phyloP scores from a whole-genome alignment of 1,140 invertebrate species.

The Trachelipus rathkii region DNA sequence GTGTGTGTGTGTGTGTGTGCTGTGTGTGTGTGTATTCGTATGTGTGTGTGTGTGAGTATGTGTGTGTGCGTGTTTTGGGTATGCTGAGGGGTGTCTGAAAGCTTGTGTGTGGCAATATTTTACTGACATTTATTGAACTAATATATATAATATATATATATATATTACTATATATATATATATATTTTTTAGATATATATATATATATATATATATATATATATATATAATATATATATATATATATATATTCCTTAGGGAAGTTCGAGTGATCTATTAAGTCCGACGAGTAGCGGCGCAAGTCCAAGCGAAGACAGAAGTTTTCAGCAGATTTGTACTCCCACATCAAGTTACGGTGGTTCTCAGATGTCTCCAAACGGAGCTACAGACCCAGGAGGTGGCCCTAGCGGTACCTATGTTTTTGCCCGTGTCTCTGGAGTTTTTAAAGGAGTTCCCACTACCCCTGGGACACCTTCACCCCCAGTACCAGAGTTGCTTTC shows the following conservation, averaged over 20 bases:
- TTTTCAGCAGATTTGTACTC: not conserved
- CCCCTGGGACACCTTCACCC: conserved; percentile 29
- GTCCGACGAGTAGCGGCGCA: not conserved
- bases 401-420: not conserved
- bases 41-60: not conserved
- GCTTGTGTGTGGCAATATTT: too few relatives aligned
- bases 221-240: not conserved
- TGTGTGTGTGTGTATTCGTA: not conserved
- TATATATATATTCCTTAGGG: not conserved
- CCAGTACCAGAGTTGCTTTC: conserved; percentile 38
- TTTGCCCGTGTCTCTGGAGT: not conserved
- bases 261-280: not conserved
- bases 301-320: not conserved
- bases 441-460: conserved; percentile 29
- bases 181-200: too few relatives aligned
- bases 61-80: not conserved
- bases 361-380: not conserved
- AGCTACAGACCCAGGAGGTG: not conserved
- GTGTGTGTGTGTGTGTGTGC: not conserved
- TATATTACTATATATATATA: too few relatives aligned
- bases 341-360: not conserved
- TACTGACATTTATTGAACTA: too few relatives aligned
- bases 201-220: too few relatives aligned
- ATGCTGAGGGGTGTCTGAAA: not conserved
- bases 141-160: too few relatives aligned